phyloP scores from a whole-genome alignment of 2,113 vertebrate species.

The Rhegmatorhina hoffmannsi region DNA sequence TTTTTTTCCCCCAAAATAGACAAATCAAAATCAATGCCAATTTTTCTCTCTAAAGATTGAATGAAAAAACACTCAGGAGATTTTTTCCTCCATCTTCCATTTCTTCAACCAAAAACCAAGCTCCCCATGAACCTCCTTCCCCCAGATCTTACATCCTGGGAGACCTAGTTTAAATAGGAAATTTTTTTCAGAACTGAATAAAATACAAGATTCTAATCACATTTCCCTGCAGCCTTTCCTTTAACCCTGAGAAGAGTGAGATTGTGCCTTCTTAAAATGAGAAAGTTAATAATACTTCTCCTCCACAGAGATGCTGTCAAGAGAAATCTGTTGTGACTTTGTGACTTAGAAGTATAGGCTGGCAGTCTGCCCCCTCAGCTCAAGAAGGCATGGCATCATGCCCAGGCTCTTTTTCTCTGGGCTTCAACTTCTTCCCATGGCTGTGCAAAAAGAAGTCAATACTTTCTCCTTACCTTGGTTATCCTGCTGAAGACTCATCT shows the following conservation, averaged over 20 bases:
- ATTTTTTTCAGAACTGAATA: conserved; percentile 22
- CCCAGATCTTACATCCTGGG: background rate
- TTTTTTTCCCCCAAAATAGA: background rate
- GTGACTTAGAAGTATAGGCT: background rate
- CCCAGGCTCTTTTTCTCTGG: conserved; percentile 20
- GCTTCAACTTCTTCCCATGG: conserved; percentile 15
- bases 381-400: conserved; percentile 35
- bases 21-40: background rate
- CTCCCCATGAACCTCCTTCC: background rate
- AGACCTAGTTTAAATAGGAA: conserved; percentile 19
- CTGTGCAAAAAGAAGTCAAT: conserved; percentile 11
- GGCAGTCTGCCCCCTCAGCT: conserved; percentile 41
- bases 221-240: background rate
- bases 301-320: conserved; percentile 5
- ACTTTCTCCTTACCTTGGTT: conserved; percentile 21
- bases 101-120: background rate
- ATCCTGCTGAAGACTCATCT: conserved; percentile 17
- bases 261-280: background rate
- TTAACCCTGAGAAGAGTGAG: background rate
- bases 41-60: background rate
- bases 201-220: background rate
- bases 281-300: background rate
- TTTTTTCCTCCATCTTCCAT: background rate
- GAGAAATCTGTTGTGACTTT: background rate
- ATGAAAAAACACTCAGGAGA: background rate